A percentile compares a stretch with the other conserved stretches of the same genome.
Conservation (phyloP, 2,113 vertebrate species). For the Aldabrachelys gigantea region DNA sequence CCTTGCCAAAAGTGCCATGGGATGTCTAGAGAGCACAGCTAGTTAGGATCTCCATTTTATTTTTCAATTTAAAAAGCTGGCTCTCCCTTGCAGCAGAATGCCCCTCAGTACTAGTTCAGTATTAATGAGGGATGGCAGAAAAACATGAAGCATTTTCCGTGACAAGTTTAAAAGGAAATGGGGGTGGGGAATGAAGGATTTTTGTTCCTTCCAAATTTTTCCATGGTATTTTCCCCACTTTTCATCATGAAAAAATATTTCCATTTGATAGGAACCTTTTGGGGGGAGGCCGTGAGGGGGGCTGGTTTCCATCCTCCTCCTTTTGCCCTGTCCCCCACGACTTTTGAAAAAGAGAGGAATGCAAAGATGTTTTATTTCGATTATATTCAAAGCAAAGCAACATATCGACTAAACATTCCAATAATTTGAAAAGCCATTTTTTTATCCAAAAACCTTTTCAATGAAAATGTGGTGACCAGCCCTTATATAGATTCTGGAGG, state of each 20-base stretch:
- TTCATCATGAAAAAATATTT: neutral
- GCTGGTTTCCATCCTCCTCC: neutral
- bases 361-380: neutral
- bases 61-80: neutral
- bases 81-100: neutral
- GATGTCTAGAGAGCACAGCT: neutral
- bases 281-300: fast-evolving
- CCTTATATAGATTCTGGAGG: neutral
- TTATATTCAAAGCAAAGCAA: neutral
- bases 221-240: neutral
- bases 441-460: neutral
- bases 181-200: neutral
- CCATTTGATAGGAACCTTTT: neutral
- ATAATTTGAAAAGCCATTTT: neutral
- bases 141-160: neutral
- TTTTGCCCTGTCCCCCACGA: neutral
- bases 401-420: neutral
- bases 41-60: neutral
- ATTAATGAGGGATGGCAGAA: neutral
- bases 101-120: neutral
- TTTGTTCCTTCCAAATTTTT: neutral
- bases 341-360: neutral
- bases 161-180: neutral
- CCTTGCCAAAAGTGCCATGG: neutral
- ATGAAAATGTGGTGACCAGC: neutral